These are phyloP conservation scores for human DNA, from an alignment of 2,113 vertebrate species.

Conservation along the genomic window GRCh38 chr1:30806501-30807000, in stretches of 20 bases:
- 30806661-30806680: not conserved
- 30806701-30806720: not conserved
- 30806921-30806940: not conserved
- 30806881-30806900: not conserved
- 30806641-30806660: not conserved
- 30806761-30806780: not conserved
- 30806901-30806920: not conserved
- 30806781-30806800: not conserved
- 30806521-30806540: too few species aligned
- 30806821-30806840: not conserved
- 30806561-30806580: fast-evolving
- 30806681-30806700: not conserved
- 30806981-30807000: not conserved
- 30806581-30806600: not conserved
- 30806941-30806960: not conserved
- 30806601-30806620: not conserved
- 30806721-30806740: too few species aligned
- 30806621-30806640: not conserved
- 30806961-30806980: not conserved
- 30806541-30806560: too few species aligned
- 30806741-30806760: fast-evolving
- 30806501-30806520: not conserved
- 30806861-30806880: not conserved
- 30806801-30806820: fast-evolving
- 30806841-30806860: not conserved